phyloP scores from a whole-genome alignment of 2,113 vertebrate genomes.

The Oreochromis aureus region DNA sequence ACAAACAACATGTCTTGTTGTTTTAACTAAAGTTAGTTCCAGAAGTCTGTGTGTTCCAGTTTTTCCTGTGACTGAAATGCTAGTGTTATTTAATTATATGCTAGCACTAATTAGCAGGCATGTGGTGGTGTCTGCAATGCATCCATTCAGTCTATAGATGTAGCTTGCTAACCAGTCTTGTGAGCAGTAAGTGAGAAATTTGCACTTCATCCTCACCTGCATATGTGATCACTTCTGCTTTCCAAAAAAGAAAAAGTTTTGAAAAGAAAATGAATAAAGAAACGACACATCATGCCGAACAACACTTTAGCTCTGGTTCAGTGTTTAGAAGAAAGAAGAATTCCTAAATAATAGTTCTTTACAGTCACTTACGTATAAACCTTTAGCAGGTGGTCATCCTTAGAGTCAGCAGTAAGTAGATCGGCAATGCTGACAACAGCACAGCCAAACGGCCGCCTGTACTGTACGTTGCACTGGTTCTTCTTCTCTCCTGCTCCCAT shows the following conservation, averaged over 20 bases:
- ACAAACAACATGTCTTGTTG: fast-evolving
- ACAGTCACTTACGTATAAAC: conserved; percentile 89
- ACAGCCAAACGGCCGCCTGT: conserved; percentile 92
- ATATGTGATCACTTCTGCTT: neutral
- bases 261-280: neutral
- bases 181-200: neutral
- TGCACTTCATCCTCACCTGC: neutral
- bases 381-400: conserved; percentile 95
- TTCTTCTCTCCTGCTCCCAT: conserved; percentile 98
- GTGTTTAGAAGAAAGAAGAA: neutral
- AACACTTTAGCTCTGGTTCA: neutral
- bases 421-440: conserved; percentile 95
- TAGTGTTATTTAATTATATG: neutral
- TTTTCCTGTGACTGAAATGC: neutral
- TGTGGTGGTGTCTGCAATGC: neutral
- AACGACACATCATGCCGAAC: neutral
- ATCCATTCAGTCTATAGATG: neutral
- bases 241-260: neutral
- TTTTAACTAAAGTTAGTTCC: neutral
- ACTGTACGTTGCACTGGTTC: conserved; percentile 86
- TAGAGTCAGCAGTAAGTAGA: conserved; percentile 88
- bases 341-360: neutral
- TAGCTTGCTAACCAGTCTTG: neutral
- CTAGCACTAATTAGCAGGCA: neutral
- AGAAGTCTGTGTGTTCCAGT: neutral